A percentile compares a stretch with the other conserved stretches of the same genome.
Conservation (phyloP, 2,797 vertebrate species). For the Microctenopoma steveboyesi region DNA sequence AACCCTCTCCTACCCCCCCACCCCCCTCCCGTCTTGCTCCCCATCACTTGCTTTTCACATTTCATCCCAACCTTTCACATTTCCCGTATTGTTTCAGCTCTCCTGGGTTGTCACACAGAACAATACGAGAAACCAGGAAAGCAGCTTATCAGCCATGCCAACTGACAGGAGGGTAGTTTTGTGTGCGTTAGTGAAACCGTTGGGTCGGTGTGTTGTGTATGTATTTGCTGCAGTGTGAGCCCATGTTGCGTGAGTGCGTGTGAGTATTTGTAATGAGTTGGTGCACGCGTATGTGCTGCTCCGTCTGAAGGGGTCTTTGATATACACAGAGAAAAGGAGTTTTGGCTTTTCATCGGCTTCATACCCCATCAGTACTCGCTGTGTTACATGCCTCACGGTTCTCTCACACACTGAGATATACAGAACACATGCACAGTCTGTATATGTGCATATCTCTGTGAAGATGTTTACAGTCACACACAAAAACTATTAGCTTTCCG, state of each 20-base stretch:
- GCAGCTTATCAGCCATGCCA: constrained; percentile 71
- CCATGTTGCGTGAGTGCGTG: constrained; percentile 22
- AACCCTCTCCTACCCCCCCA: neutral
- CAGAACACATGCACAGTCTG: constrained; percentile 6
- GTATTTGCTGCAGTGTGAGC: constrained; percentile 15
- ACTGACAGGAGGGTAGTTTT: constrained; percentile 66
- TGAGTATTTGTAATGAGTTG: constrained; percentile 23
- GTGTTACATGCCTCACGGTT: constrained; percentile 46
- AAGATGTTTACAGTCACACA: constrained; percentile 27
- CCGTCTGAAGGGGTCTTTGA: constrained; percentile 57
- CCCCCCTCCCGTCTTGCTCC: neutral
- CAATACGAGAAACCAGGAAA: constrained; percentile 74
- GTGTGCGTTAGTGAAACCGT: constrained; percentile 28
- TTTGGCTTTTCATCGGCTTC: constrained; percentile 64
- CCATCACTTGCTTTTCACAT: constrained; percentile 13
- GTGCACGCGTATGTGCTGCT: constrained; percentile 26
- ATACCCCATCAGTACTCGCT: constrained; percentile 61
- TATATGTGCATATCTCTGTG: constrained; percentile 28
- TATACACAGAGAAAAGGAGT: constrained; percentile 46
- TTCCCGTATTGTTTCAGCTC: constrained; percentile 77
- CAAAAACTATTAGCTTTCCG: constrained; percentile 23
- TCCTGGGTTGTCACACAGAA: constrained; percentile 73
- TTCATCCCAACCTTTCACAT: constrained; percentile 49
- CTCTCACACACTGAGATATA: constrained; percentile 11
- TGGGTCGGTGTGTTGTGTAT: constrained; percentile 16